Percentiles rank a stretch among this genome's conserved stretches.
Evolutionary conservation across 2,888 invertebrate species (phyloP).

Genomic region (Thyatira batis): DNA sequence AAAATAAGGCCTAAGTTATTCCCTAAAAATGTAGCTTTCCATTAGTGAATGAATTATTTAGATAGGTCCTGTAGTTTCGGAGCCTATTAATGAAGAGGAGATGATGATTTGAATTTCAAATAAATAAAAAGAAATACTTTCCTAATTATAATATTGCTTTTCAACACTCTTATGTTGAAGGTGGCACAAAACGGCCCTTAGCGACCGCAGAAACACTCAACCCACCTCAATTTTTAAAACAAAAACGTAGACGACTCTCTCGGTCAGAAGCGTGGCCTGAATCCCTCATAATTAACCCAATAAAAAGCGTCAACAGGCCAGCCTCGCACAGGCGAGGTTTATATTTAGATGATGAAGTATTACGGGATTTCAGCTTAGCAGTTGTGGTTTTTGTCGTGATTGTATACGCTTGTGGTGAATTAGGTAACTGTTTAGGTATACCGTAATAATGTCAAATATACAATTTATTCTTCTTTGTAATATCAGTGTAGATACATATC

Average conservation of each 20-base stretch:
- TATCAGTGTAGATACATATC: too few species aligned
- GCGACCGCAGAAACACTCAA: background rate
- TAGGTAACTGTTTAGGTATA: background rate
- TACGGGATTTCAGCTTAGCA: slow-evolving; percentile 1
- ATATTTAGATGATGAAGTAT: slow-evolving; percentile 3
- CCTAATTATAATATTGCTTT: too few species aligned
- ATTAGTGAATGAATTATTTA: too few species aligned
- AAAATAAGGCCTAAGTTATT: too few species aligned
- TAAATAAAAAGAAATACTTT: too few species aligned
- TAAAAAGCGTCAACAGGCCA: slow-evolving; percentile 17
- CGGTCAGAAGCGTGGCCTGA: slow-evolving; percentile 9
- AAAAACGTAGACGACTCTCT: background rate
- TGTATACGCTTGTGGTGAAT: background rate
- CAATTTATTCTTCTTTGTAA: too few species aligned
- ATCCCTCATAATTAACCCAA: slow-evolving; percentile 23
- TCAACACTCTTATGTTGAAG: background rate
- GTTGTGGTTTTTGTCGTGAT: background rate
- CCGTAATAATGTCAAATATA: background rate
- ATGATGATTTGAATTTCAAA: too few species aligned
- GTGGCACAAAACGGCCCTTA: background rate
- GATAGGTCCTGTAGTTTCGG: too few species aligned
- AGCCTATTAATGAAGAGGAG: too few species aligned
- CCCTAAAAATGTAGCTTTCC: too few species aligned
- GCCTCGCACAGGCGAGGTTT: background rate
- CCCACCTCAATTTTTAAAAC: background rate